phyloP scores from a whole-genome alignment of 2,888 invertebrate genomes.

The Scaptomyza parva region DNA sequence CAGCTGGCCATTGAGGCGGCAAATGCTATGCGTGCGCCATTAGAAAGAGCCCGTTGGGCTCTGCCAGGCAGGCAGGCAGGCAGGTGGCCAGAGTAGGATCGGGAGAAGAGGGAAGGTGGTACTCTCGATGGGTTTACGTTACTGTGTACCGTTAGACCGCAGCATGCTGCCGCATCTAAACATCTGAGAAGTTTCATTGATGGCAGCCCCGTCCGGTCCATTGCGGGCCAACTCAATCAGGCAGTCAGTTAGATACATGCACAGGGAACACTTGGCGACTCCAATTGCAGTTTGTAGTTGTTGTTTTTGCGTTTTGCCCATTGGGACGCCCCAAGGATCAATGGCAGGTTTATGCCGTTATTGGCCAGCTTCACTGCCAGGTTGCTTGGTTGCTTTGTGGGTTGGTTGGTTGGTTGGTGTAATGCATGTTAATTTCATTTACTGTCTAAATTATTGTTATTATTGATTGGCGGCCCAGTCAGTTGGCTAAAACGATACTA shows the following conservation, averaged over 20 bases:
- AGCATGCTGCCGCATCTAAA: slow-evolving; percentile 55
- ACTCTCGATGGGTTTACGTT: slow-evolving; percentile 46
- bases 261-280: slow-evolving; percentile 49
- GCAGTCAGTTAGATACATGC: slow-evolving; percentile 54
- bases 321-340: slow-evolving; percentile 78
- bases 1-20: slow-evolving; percentile 73
- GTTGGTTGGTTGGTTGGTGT: too few relatives aligned
- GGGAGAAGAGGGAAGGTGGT: neutral
- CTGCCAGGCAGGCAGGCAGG: slow-evolving; percentile 12
- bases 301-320: slow-evolving; percentile 47
- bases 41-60: slow-evolving; percentile 61
- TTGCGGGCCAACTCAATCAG: slow-evolving; percentile 72
- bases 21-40: slow-evolving; percentile 73
- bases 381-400: too few relatives aligned
- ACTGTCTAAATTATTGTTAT: slow-evolving; percentile 74
- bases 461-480: slow-evolving; percentile 74
- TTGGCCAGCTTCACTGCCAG: slow-evolving; percentile 58
- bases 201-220: slow-evolving; percentile 49
- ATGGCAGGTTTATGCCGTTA: slow-evolving; percentile 75
- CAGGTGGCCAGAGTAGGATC: neutral
- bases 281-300: slow-evolving; percentile 45
- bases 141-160: slow-evolving; percentile 64
- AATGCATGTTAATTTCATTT: slow-evolving; percentile 80
- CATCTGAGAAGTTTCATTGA: slow-evolving; percentile 67
- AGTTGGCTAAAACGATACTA: slow-evolving; percentile 8